Evolutionary conservation across 2,113 vertebrate genomes (phyloP).

Genomic region (Tapirus terrestris): DNA sequence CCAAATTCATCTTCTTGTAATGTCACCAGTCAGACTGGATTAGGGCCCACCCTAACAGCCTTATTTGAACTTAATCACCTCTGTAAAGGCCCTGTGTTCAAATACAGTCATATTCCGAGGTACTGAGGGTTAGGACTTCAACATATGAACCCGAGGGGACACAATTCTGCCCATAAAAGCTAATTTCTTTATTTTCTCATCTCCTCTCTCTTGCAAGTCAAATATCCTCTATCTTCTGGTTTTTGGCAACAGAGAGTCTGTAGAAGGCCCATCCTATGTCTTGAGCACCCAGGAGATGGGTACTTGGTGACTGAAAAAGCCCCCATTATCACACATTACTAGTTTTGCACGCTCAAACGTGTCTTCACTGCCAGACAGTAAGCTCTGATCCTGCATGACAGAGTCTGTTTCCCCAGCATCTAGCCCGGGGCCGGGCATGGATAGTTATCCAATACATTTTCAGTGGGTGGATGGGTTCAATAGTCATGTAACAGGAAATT

Average conservation of each 20-base stretch:
- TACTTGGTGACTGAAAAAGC: not conserved
- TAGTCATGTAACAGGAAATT: not conserved
- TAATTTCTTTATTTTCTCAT: not conserved
- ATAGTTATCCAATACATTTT: not conserved
- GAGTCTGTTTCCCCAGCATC: fast-evolving
- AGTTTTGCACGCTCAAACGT: not conserved
- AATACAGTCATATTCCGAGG: not conserved
- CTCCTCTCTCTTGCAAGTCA: not conserved
- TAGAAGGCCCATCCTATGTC: not conserved
- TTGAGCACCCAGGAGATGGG: not conserved
- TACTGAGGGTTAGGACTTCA: not conserved
- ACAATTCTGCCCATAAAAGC: not conserved
- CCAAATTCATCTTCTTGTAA: not conserved
- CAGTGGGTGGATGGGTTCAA: not conserved
- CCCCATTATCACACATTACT: not conserved
- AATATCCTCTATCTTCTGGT: not conserved
- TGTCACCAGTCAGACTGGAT: not conserved
- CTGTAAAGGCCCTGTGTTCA: not conserved
- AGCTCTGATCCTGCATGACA: no score
- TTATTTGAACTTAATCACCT: not conserved
- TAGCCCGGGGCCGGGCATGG: fast-evolving
- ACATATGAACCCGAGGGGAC: not conserved
- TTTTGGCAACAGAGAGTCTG: not conserved
- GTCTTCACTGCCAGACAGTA: not conserved
- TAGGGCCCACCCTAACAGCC: not conserved